Base-by-base conservation (phyloP, 2,113 vertebrate genomes). In the Galemys pyrenaicus region DNA sequence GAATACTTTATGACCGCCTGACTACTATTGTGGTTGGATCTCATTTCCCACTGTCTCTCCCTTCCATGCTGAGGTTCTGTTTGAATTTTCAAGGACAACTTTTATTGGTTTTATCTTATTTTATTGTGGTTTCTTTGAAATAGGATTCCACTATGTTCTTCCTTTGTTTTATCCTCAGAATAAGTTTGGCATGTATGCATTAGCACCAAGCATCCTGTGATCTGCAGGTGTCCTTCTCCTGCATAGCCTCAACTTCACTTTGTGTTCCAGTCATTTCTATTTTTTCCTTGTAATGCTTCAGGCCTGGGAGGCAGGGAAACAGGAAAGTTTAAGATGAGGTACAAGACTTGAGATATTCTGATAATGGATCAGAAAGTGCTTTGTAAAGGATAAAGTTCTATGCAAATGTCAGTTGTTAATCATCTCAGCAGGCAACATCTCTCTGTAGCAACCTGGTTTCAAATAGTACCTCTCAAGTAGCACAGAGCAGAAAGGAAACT, bases 391-490 rank as follows among this genome's bases (percentile, higher is more conserved):
- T 84, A 81, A 39, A 91, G 19, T 60, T 92, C 67, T 88, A 28
- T 65, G 94, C 26, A 56, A 86, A 92, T 94, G 28, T 87, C 87
- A 88, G 20, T 65, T 91, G 89, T 91, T 92, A 75, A 71, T 95
- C 60, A 81, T 79, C 51, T 94, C 83, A 91, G 73, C 32, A 90
- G 58, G 81, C 70, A 79, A 32, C 46, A 70, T 81, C 65, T 89
- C 92, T 95, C 39, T 81, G 13, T 81, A 73, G 74, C 54, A 90
- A 46, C 28, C 6, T 87, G 92, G 70, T 80, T 92, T 92, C 87
- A 71, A 70, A 87, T 10, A 70, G 32, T 79, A 65, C 46, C 41
- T 87, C 16, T 94, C 24, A 51, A 10, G 87, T 51, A 95, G 32
- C 9, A 71, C 13, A 32, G 54, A 56, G 54, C 54, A 56, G 54